Evolutionary conservation across 2,113 vertebrate genomes (phyloP), one percentile per base, ranked within the genome.

Genomic region (Columba janthina): DNA sequence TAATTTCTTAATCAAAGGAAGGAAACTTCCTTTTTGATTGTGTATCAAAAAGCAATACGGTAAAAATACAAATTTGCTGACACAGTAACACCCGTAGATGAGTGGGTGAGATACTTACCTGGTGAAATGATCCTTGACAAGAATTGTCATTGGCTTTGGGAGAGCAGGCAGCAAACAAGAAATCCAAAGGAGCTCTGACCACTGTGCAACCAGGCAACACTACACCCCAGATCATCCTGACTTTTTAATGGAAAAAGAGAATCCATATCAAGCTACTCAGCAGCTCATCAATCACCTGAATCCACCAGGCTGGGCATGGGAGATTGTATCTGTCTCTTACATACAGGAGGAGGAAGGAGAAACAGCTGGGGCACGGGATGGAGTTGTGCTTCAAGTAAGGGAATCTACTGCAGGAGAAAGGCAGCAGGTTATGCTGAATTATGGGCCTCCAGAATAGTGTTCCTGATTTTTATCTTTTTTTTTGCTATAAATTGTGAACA

Each of bases 221-320:
- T 88, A 80, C 48, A 91, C 56, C 54, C 22, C 48, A 53, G 56
- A 40, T 32, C 56, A 16, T n/a, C 75, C 42, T 72, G 53, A 54
- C 90, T 75, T 90, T 11, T 44, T 90, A 81, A 78, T 87, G 72
- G 83, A 90, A 96, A 89, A 88, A 84, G 69, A 91, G 94, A 95
- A 96, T 96, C 70, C 20, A 0, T 79, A 70, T 93, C 40, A 72
- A 93, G 90, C 93, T 93, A 26, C 70, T 85, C 5, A 1, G 86
- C 82, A 89, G 73, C 77, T 75, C 42, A 92, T 90, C 90, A 86
- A 89, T 90, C 77, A 87, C 51, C 56, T 0, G 0, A 73, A 56
- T 76, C 78, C 67, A 53, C 31, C 54, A 29, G 73, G 75, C 80
- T 71, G 80, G 78, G 17, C 34, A 34, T 0, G 1, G 46, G 67